Evolutionary conservation across 2,888 invertebrate species (phyloP).

Genomic region (Archaeoteleia sp.): DNA sequence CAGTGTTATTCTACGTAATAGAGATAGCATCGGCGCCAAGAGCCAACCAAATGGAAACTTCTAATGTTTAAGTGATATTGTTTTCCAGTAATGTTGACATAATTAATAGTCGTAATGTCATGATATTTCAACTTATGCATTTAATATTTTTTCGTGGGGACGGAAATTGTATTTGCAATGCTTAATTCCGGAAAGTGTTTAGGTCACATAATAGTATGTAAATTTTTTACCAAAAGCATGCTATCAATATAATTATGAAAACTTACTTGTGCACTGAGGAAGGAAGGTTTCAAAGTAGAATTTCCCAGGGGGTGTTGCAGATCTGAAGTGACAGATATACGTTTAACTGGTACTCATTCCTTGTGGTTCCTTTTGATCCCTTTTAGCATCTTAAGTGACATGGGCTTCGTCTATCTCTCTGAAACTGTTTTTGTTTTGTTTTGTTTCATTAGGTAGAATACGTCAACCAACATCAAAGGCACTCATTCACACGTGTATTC

Average conservation of each 20-base stretch:
- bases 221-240: not conserved
- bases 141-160: too few species aligned
- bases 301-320: slow-evolving; percentile 1
- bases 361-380: slow-evolving; percentile 41
- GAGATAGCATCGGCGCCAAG: too few species aligned
- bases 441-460: slow-evolving; percentile 18
- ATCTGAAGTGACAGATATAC: slow-evolving; percentile 16
- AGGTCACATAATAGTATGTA: too few species aligned
- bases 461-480: slow-evolving; percentile 46
- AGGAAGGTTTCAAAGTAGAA: slow-evolving; percentile 6
- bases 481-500: slow-evolving; percentile 67
- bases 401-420: slow-evolving; percentile 17
- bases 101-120: too few species aligned
- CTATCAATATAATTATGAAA: not conserved
- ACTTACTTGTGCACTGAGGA: not conserved
- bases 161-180: too few species aligned
- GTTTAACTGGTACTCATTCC: slow-evolving; percentile 20
- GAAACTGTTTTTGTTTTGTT: slow-evolving; percentile 21
- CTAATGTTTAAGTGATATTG: too few species aligned
- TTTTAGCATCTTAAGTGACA: slow-evolving; percentile 31
- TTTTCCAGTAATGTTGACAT: too few species aligned
- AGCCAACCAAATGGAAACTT: too few species aligned
- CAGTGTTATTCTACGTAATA: too few species aligned
- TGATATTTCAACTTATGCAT: too few species aligned
- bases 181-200: too few species aligned